These are phyloP conservation scores for Anguilla pacifica DNA, from an alignment of 2,797 vertebrate species.

Conservation along the genomic window DNA sequence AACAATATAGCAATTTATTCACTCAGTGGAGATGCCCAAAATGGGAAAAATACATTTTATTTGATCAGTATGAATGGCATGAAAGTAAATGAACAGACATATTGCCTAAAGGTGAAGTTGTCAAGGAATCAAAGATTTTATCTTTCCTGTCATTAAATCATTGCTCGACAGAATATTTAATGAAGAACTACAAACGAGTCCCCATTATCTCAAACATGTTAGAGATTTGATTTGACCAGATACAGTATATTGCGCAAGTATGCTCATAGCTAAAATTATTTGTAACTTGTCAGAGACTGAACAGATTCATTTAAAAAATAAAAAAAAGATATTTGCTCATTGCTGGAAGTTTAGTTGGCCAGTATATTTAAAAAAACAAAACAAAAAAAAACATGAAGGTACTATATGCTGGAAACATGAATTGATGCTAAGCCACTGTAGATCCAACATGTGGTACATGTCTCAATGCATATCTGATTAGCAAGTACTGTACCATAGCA, in stretches of 20 bases:
- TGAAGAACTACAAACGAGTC: neutral
- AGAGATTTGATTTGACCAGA: neutral
- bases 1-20: neutral
- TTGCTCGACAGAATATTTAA: constrained; percentile 29
- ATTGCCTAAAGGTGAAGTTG: constrained; percentile 22
- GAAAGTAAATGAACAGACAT: neutral
- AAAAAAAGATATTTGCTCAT: too few relatives aligned
- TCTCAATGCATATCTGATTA: neutral
- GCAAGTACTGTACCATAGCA: neutral
- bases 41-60: neutral
- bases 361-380: too few relatives aligned
- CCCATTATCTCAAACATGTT: neutral
- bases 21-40: neutral
- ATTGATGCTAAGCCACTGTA: neutral
- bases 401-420: neutral
- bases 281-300: neutral
- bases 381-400: neutral
- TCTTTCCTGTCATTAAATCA: constrained; percentile 18
- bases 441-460: neutral
- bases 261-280: neutral
- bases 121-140: constrained; percentile 16
- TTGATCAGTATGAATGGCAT: neutral
- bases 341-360: too few relatives aligned
- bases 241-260: neutral
- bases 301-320: too few relatives aligned